Evolutionary conservation across 2,888 invertebrate genomes (phyloP).

Genomic region (Anorthoa munda): DNA sequence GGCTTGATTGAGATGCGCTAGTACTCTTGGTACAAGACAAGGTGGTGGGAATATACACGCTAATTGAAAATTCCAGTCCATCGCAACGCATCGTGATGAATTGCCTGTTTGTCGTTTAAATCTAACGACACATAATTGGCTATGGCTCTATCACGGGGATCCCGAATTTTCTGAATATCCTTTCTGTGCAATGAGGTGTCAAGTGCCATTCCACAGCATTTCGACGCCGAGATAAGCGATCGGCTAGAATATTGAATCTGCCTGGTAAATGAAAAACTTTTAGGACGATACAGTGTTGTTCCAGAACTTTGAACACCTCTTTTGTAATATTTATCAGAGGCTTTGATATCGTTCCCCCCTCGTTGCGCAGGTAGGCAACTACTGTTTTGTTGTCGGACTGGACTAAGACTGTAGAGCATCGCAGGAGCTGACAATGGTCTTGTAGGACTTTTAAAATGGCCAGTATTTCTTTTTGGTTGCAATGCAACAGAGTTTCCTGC

Average conservation of each 20-base stretch:
- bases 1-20: too few species aligned
- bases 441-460: constrained; percentile 39
- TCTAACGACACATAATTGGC: too few species aligned
- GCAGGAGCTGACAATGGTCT: constrained; percentile 12
- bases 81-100: too few species aligned
- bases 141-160: too few species aligned
- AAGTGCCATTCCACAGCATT: constrained; percentile 51
- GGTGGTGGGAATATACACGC: too few species aligned
- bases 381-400: constrained; percentile 68
- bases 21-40: too few species aligned
- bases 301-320: not conserved
- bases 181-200: too few species aligned
- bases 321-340: constrained; percentile 52
- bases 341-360: constrained; percentile 68
- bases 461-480: too few species aligned
- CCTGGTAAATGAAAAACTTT: constrained; percentile 39
- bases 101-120: too few species aligned
- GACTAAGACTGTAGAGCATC: constrained; percentile 35
- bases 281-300: not conserved
- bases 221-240: constrained; percentile 50
- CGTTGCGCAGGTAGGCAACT: constrained; percentile 63
- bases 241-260: constrained; percentile 46
- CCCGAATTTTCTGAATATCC: too few species aligned
- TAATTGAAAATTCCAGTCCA: too few species aligned
- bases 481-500: too few species aligned